These are phyloP conservation scores for Nymphalis c-album DNA, from an alignment of 2,888 invertebrate genomes.

Conservation along the genomic window DNA sequence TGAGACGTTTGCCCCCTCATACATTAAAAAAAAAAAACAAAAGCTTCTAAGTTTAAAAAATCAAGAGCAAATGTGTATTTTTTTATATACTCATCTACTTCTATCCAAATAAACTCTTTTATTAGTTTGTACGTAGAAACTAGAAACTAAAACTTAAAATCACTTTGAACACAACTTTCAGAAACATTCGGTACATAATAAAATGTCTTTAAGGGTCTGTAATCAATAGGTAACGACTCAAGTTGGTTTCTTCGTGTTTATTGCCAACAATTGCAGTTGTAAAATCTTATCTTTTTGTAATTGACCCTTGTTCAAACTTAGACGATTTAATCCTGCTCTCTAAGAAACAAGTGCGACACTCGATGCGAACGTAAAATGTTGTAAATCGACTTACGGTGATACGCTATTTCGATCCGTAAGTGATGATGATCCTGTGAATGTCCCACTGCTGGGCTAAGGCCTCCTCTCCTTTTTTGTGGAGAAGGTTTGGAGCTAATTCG, in stretches of 20 bases:
- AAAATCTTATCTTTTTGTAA: slow-evolving; percentile 22
- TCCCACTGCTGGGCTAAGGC: no score
- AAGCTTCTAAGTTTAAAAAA: no score
- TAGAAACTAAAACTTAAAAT: slow-evolving; percentile 10
- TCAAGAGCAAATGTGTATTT: background rate
- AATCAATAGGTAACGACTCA: slow-evolving; percentile 21
- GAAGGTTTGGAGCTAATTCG: no score
- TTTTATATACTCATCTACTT: background rate
- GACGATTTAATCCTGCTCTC: background rate
- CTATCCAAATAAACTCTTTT: background rate
- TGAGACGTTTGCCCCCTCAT: no score
- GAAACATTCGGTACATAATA: slow-evolving; percentile 14
- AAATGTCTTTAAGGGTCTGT: slow-evolving; percentile 16
- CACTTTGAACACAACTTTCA: slow-evolving; percentile 7
- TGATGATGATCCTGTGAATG: no score
- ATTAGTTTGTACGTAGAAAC: slow-evolving; percentile 1
- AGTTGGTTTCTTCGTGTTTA: slow-evolving; percentile 11
- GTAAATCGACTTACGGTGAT: no score
- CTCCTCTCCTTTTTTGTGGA: no score
- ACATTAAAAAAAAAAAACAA: no score
- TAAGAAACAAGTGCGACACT: no score
- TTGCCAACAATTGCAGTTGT: slow-evolving; percentile 8
- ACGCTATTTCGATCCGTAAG: no score
- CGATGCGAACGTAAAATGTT: no score
- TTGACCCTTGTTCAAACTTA: slow-evolving; percentile 23